Percentiles rank a stretch among this genome's conserved stretches.
Evolutionary conservation across 2,888 invertebrate genomes (phyloP).

Genomic region (Euplexia lucipara): DNA sequence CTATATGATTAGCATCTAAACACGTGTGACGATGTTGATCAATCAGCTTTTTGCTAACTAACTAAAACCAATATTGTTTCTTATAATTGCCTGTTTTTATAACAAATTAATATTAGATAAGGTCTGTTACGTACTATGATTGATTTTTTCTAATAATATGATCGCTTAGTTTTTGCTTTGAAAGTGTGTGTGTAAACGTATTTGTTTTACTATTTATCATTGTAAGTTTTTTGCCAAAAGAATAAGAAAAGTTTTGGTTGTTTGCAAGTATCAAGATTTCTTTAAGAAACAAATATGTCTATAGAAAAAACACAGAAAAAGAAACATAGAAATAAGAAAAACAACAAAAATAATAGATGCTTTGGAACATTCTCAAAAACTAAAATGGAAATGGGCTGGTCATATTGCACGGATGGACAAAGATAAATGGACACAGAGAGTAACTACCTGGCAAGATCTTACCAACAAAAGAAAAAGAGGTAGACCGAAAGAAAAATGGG

Average conservation of each 20-base stretch:
- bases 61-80: constrained; percentile 10
- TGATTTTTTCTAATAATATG: constrained; percentile 10
- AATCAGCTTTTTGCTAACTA: background rate
- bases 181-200: constrained; percentile 2
- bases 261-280: too few species aligned
- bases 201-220: constrained; percentile 1
- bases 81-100: constrained; percentile 16
- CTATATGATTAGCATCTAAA: background rate
- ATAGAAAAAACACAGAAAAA: too few species aligned
- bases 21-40: background rate
- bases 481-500: too few species aligned
- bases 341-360: too few species aligned
- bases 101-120: constrained; percentile 22
- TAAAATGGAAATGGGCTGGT: too few species aligned
- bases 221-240: background rate
- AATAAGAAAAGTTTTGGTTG: background rate
- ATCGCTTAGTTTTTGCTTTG: constrained; percentile 16
- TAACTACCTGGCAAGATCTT: too few species aligned
- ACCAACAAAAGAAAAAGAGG: too few species aligned
- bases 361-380: too few species aligned
- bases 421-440: too few species aligned
- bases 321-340: too few species aligned
- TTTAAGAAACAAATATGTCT: too few species aligned
- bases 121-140: constrained; percentile 1
- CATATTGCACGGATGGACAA: too few species aligned